Conservation (phyloP, 2,113 vertebrate species). For the Beaufortia kweichowensis region DNA sequence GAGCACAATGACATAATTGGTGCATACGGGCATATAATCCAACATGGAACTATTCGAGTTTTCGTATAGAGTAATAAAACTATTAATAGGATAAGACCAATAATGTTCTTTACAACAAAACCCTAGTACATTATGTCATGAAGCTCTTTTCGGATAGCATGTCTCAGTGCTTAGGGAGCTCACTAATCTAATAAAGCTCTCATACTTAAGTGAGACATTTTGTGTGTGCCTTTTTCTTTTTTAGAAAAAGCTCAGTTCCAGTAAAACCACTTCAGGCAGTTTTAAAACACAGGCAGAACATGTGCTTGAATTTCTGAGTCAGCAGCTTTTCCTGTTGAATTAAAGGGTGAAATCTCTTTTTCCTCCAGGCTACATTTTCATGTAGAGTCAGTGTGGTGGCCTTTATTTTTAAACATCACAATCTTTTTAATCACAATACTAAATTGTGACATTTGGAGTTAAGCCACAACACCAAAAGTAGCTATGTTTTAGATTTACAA, state of each 20-base stretch:
- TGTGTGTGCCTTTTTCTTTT: background rate
- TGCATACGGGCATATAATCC: no score
- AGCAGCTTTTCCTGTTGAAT: conserved; percentile 3
- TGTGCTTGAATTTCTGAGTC: background rate
- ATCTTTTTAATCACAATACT: no score
- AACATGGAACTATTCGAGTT: no score
- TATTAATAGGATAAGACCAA: no score
- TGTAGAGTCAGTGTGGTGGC: background rate
- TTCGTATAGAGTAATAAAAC: no score
- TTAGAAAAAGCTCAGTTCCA: background rate
- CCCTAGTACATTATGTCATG: background rate
- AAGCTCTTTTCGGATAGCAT: background rate
- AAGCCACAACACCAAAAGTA: no score
- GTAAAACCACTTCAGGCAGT: background rate
- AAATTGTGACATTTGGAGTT: no score
- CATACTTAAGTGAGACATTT: background rate
- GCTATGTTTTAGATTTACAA: no score
- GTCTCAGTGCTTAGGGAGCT: background rate
- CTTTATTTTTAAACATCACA: no score
- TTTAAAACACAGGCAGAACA: background rate
- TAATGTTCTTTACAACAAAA: no score
- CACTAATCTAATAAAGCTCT: conserved; percentile 1
- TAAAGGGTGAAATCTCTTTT: background rate
- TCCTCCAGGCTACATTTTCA: background rate
- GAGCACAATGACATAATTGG: no score